A percentile compares a stretch with the other conserved stretches of the same genome.
These are phyloP conservation scores for Chlorops oryzae DNA, from an alignment of 1,140 invertebrate genomes.

Conservation along the genomic window DNA sequence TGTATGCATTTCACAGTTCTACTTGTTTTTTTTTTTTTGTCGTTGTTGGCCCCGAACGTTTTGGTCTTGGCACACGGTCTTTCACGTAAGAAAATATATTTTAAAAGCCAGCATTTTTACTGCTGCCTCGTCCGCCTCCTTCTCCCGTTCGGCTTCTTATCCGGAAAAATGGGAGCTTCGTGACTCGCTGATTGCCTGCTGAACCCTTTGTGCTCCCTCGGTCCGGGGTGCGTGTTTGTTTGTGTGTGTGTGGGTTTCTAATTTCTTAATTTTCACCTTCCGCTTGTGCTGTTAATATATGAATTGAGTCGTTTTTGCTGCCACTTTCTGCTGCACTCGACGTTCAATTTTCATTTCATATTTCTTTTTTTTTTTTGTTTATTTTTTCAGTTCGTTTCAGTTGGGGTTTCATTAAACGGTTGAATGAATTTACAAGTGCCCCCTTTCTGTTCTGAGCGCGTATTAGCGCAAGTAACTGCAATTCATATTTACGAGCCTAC, in stretches of 20 bases:
- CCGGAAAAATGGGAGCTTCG: too few relatives aligned
- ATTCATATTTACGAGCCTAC: too few relatives aligned
- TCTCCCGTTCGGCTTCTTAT: background rate
- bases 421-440: conserved; percentile 1
- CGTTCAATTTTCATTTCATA: too few relatives aligned
- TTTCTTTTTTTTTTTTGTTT: background rate
- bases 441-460: background rate
- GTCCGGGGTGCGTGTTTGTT: background rate
- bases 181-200: background rate
- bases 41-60: too few relatives aligned
- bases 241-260: conserved; percentile 11
- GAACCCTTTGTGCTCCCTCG: background rate
- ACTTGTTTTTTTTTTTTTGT: too few relatives aligned
- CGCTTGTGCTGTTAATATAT: conserved; percentile 36
- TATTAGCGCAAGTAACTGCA: too few relatives aligned
- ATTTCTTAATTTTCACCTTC: conserved; percentile 48
- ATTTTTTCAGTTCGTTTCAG: background rate
- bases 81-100: too few relatives aligned
- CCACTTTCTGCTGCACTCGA: background rate
- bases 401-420: conserved; percentile 4
- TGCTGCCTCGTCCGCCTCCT: background rate
- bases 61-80: too few relatives aligned
- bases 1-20: too few relatives aligned
- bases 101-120: background rate
- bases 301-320: too few relatives aligned